phyloP scores from a whole-genome alignment of 1,140 invertebrate genomes.

The Orussus abietinus region DNA sequence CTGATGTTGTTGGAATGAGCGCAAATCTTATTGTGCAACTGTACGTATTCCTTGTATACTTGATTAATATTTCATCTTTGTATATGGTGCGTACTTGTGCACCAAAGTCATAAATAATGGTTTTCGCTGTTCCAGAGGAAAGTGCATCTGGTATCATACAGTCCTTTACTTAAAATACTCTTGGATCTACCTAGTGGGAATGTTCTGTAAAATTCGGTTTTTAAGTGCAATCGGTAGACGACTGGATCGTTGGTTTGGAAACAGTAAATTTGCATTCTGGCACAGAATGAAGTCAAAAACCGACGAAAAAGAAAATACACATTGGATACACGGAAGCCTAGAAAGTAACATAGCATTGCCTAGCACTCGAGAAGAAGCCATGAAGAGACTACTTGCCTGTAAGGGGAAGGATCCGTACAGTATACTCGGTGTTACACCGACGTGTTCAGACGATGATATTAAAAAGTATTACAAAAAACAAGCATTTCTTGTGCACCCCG shows the following conservation, averaged over 20 bases:
- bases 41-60: constrained; percentile 59
- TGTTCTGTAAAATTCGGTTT: constrained; percentile 45
- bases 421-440: constrained; percentile 80
- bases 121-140: constrained; percentile 38
- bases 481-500: constrained; percentile 90
- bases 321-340: constrained; percentile 58
- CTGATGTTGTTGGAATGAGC: constrained; percentile 73
- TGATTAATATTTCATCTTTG: no score
- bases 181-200: constrained; percentile 37
- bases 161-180: constrained; percentile 47
- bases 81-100: no score
- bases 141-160: constrained; percentile 44
- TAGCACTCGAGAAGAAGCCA: constrained; percentile 87
- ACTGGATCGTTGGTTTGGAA: constrained; percentile 59
- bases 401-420: constrained; percentile 95
- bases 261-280: constrained; percentile 61
- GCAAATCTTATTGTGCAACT: constrained; percentile 69
- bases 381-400: constrained; percentile 85
- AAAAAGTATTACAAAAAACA: constrained; percentile 91
- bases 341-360: constrained; percentile 80
- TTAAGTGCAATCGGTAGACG: constrained; percentile 54
- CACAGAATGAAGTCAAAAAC: constrained; percentile 57
- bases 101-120: no score
- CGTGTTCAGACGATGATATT: constrained; percentile 89
- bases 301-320: constrained; percentile 44